A percentile compares a stretch with the other conserved stretches of the same genome.
These are phyloP conservation scores for Oenanthe melanoleuca DNA, from an alignment of 2,113 vertebrate species.

Conservation along the genomic window DNA sequence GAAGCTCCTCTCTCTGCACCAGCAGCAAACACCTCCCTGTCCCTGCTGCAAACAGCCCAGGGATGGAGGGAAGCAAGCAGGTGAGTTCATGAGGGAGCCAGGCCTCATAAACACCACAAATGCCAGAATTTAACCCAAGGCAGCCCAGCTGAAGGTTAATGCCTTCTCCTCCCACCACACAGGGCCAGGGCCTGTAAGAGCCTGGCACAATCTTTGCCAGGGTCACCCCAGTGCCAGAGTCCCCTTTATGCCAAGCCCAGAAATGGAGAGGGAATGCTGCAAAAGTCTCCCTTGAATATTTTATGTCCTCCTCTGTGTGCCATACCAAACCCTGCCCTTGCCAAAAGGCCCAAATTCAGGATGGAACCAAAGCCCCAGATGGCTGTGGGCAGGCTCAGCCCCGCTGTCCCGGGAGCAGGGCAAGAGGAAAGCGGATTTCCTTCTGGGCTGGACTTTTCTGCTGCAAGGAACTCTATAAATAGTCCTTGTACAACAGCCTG, in stretches of 20 bases:
- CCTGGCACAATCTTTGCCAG: background rate
- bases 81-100: background rate
- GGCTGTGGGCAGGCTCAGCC: background rate
- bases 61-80: background rate
- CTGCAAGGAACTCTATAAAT: background rate
- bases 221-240: background rate
- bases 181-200: background rate
- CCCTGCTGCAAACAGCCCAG: background rate
- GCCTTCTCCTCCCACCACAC: background rate
- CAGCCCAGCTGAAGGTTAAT: background rate
- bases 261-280: background rate
- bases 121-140: too few relatives aligned
- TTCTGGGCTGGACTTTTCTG: background rate
- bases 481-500: background rate
- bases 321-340: background rate
- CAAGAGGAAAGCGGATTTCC: background rate
- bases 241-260: background rate
- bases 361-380: background rate
- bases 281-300: background rate
- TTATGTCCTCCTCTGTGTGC: background rate
- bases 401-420: accelerated
- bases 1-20: accelerated
- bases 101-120: background rate
- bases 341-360: background rate
- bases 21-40: background rate